Percentiles rank a stretch among this genome's conserved stretches.
Conservation (phyloP, 2,888 invertebrate genomes). For the Drosophila austrosaltans region DNA sequence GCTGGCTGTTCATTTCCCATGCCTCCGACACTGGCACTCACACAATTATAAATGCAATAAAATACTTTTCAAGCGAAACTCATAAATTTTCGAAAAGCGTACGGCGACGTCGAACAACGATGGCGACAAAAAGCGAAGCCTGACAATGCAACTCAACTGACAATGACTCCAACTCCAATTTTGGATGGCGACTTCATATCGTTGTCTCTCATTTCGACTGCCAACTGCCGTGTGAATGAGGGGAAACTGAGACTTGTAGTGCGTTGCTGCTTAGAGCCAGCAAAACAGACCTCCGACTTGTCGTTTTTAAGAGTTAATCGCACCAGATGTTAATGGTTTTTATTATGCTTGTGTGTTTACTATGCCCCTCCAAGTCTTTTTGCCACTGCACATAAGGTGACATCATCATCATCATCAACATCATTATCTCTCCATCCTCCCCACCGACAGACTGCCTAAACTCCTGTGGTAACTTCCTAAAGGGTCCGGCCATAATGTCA, state of each 20-base stretch:
- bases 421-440: slow-evolving; percentile 28
- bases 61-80: slow-evolving; percentile 81
- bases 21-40: slow-evolving; percentile 53
- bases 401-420: slow-evolving; percentile 54
- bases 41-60: slow-evolving; percentile 80
- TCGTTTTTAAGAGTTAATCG: slow-evolving; percentile 80
- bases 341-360: slow-evolving; percentile 75
- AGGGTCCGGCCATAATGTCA: slow-evolving; percentile 54
- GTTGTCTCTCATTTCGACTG: slow-evolving; percentile 45
- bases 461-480: slow-evolving; percentile 1
- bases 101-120: slow-evolving; percentile 62
- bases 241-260: slow-evolving; percentile 14
- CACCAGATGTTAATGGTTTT: slow-evolving; percentile 83
- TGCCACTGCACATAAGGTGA: slow-evolving; percentile 50
- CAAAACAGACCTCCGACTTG: slow-evolving; percentile 52
- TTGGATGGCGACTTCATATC: slow-evolving; percentile 16
- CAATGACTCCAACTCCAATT: slow-evolving; percentile 25
- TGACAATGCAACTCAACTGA: slow-evolving; percentile 35
- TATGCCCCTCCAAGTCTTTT: slow-evolving; percentile 27
- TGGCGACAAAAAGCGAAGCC: slow-evolving; percentile 63
- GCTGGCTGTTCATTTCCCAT: slow-evolving; percentile 66
- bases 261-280: slow-evolving; percentile 55
- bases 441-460: slow-evolving; percentile 31
- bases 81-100: slow-evolving; percentile 80
- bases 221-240: slow-evolving; percentile 76